Percentiles rank a stretch among this genome's conserved stretches.
Conservation (phyloP, 2,113 vertebrate species). For the Triplophysa rosa region DNA sequence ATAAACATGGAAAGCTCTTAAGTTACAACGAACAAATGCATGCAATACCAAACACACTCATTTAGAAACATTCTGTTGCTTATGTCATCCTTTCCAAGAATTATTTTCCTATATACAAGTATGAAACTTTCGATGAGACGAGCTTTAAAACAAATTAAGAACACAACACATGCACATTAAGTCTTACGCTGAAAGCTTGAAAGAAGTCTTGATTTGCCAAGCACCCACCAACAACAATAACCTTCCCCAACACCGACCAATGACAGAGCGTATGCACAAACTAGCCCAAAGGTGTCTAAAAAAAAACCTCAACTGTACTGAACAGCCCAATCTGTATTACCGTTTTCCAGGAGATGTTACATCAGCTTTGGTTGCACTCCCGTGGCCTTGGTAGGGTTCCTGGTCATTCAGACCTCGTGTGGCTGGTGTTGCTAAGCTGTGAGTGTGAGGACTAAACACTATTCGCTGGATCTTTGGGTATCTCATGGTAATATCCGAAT, state of each 20-base stretch:
- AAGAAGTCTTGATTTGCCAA: constrained; percentile 3
- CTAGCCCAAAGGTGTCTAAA: not conserved
- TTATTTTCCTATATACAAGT: too few species aligned
- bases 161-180: too few species aligned
- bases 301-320: not conserved
- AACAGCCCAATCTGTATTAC: constrained; percentile 33
- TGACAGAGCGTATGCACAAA: not conserved
- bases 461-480: constrained; percentile 49
- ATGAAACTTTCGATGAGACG: too few species aligned
- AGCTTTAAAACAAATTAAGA: too few species aligned
- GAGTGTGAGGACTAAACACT: constrained; percentile 44
- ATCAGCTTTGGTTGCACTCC: constrained; percentile 36
- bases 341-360: constrained; percentile 47
- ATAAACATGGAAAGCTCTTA: not conserved
- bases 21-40: constrained; percentile 7
- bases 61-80: too few species aligned
- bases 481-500: constrained; percentile 52
- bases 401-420: constrained; percentile 39
- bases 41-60: not conserved
- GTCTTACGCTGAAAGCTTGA: not conserved
- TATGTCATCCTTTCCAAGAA: too few species aligned
- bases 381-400: constrained; percentile 31
- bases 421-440: constrained; percentile 22
- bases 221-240: not conserved
- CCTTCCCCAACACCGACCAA: constrained; percentile 13